Conservation (phyloP, 1,140 invertebrate species). For the Plodia interpunctella region DNA sequence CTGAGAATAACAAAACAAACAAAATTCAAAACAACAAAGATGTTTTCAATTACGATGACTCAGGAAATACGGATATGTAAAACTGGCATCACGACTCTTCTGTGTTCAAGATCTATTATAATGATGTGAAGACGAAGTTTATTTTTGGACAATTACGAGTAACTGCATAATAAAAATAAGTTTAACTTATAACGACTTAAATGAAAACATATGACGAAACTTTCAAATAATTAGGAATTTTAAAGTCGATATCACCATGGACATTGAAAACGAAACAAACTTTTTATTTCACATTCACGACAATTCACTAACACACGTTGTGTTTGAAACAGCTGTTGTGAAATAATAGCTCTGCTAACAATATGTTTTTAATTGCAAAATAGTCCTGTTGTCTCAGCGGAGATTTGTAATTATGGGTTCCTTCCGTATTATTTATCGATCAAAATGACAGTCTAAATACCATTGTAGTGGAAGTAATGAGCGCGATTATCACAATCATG, state of each 20-base stretch:
- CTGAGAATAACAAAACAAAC: neutral
- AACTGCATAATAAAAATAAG: too few relatives aligned
- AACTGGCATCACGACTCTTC: neutral
- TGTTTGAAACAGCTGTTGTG: too few relatives aligned
- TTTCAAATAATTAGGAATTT: too few relatives aligned
- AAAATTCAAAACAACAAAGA: neutral
- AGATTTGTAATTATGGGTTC: neutral
- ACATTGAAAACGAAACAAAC: too few relatives aligned
- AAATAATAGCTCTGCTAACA: too few relatives aligned
- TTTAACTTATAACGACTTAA: too few relatives aligned
- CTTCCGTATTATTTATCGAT: slow-evolving; percentile 14
- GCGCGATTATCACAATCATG: too few relatives aligned
- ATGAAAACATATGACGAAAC: too few relatives aligned
- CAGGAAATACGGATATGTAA: neutral
- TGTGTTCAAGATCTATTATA: neutral
- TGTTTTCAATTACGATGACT: neutral
- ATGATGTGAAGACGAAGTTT: neutral
- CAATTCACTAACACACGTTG: too few relatives aligned
- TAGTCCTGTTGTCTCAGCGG: neutral
- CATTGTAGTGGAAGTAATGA: slow-evolving; percentile 21
- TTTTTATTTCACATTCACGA: neutral
- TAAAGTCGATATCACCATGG: neutral
- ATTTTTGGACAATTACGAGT: too few relatives aligned
- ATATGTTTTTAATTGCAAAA: neutral
- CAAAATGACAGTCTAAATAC: slow-evolving; percentile 11